Conservation (phyloP, 2,797 vertebrate species). For the Typhlichthys subterraneus region DNA sequence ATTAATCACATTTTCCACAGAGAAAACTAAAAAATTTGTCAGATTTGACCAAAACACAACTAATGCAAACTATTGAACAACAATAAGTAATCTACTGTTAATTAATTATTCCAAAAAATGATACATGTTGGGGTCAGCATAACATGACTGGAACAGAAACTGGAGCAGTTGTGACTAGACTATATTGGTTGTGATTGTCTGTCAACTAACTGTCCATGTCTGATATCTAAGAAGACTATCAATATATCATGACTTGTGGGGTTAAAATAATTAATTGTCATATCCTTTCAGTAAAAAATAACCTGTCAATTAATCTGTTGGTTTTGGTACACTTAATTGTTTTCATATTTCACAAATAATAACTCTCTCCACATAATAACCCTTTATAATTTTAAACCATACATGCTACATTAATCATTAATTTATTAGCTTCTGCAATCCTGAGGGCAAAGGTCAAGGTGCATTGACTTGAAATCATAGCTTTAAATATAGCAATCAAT, state of each 20-base stretch:
- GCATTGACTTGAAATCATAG: constrained; percentile 6
- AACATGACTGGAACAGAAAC: too few relatives aligned
- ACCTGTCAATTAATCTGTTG: not conserved
- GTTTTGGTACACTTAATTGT: not conserved
- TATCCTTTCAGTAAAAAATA: too few relatives aligned
- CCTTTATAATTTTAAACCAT: constrained; percentile 37
- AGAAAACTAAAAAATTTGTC: too few relatives aligned
- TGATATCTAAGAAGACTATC: too few relatives aligned
- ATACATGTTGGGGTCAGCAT: not conserved
- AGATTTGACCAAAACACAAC: too few relatives aligned
- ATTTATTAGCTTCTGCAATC: constrained; percentile 50
- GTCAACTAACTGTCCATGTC: too few relatives aligned
- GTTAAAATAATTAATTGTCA: too few relatives aligned
- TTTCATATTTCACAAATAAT: constrained; percentile 7
- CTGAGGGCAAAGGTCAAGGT: constrained; percentile 73
- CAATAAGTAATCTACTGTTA: not conserved
- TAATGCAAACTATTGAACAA: too few relatives aligned
- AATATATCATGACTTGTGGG: too few relatives aligned
- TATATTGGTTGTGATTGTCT: too few relatives aligned
- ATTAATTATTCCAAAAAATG: not conserved
- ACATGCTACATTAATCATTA: constrained; percentile 74
- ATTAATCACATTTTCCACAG: too few relatives aligned
- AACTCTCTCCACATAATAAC: constrained; percentile 5
- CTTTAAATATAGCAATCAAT: constrained; percentile 23
- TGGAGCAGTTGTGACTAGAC: too few relatives aligned